Base-by-base conservation (phyloP, 64 coral and sea anemone species). In the Stylophora pistillata region DNA sequence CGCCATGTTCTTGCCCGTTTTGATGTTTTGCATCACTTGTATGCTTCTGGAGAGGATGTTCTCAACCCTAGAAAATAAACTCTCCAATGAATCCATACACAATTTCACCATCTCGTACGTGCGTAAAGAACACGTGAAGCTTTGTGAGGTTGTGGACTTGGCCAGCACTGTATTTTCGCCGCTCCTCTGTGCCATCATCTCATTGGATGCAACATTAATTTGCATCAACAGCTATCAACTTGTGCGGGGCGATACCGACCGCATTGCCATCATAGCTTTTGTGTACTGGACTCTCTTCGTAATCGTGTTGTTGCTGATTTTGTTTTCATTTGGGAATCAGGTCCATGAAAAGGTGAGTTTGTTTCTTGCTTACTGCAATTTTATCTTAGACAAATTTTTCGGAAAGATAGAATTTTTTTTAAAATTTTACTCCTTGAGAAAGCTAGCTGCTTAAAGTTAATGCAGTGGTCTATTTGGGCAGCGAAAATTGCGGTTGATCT, bases 111-210 rank as follows among this genome's bases (percentile, higher is more conserved):
- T 68, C 20, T 11, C 64, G 11, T 25, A 68, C 64, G 5, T 68
- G 64, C 5, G 64, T 21, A 21, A 27, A 12, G 64, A 68, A 68
- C 64, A 68, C 64, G 21, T 68, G 21, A 68, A 68, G 12, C 64
- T 68, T 10, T 68, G 64, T 68, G 64, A n/a, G 64, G 25, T 79
- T 10, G 54, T 79, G 11, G 55, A 79, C 21, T 5, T 64, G 58
- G 78, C 58, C 21, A 63, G 62, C 18, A 9, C 55, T 5, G 78
- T 81, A 25, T 81, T 81, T 25, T 81, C 78, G 27, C 56, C 78
- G 7, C 25, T 81, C 18, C 30, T 61, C 55, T 81, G 60, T 15
- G 56, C 62, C 2, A 81, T 63, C 15, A 7, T 81, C 20, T 15
- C 78, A 64, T 21, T 81, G 26, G 78, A 81, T 18, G 20, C 62